phyloP scores from a whole-genome alignment of 1,140 invertebrate genomes.

The Telenomus remus region DNA sequence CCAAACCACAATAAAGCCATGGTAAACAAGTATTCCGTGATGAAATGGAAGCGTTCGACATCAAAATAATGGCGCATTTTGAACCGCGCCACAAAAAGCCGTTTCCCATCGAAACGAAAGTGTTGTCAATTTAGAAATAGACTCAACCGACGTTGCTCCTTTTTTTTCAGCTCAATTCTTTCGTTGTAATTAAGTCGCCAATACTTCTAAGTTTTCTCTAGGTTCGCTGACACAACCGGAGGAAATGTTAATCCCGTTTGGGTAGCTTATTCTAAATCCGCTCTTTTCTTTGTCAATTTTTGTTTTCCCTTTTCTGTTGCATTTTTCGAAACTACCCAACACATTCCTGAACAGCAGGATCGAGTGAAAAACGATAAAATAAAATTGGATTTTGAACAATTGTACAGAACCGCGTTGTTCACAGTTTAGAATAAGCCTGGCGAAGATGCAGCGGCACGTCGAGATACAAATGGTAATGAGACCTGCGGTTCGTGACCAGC shows the following conservation, averaged over 20 bases:
- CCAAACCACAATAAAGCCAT: slow-evolving; percentile 51
- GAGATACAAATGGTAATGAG: slow-evolving; percentile 53
- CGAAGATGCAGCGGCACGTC: slow-evolving; percentile 26
- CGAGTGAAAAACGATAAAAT: too few relatives aligned
- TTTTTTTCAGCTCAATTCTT: too few relatives aligned
- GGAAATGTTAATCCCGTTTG: slow-evolving; percentile 24
- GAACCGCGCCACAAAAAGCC: slow-evolving; percentile 44
- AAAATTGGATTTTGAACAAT: too few relatives aligned
- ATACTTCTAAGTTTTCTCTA: slow-evolving; percentile 26
- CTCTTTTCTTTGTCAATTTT: too few relatives aligned
- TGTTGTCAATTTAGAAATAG: slow-evolving; percentile 17
- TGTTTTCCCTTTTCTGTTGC: too few relatives aligned
- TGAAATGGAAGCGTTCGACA: slow-evolving; percentile 51
- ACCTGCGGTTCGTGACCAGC: slow-evolving; percentile 35
- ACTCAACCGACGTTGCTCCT: background rate
- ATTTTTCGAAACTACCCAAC: too few relatives aligned
- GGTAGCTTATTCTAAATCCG: too few relatives aligned
- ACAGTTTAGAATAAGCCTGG: slow-evolving; percentile 6
- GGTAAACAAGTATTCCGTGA: slow-evolving; percentile 54
- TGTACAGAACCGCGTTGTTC: too few relatives aligned
- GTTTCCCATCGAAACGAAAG: slow-evolving; percentile 47
- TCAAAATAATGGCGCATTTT: slow-evolving; percentile 49
- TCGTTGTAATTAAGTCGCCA: slow-evolving; percentile 11
- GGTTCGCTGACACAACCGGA: slow-evolving; percentile 20
- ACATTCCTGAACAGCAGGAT: too few relatives aligned